Base-by-base conservation (phyloP, 2,113 vertebrate species). In the Eudorcas thomsonii region DNA sequence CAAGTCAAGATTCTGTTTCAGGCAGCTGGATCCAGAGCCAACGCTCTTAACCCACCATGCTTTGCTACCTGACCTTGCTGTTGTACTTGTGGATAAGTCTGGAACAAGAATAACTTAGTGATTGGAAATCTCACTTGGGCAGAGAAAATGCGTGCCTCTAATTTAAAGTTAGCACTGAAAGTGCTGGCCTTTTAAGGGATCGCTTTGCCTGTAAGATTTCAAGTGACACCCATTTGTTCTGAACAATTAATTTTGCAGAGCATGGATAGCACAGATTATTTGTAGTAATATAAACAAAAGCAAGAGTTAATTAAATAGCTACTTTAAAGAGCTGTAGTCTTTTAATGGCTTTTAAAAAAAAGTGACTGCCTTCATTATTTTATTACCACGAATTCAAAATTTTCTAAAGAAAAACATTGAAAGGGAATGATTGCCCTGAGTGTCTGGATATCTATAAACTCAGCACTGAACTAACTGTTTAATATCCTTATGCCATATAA, bases 241-340 rank as follows among this genome's bases (percentile, higher is more conserved):
- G 62, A 96, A 59, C 12, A 5, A 87, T 96, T 89, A 89, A 86
- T 88, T 98, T 94, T 94, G 84, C 23, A 30, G 78, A 86, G 36
- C 21, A 36, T 9, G 28, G 94, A 78, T 48, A 95, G 45, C 33
- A 48, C 55, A 91, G 80, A 91, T 88, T 90, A 94, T 96, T 62
- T 82, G 60, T 78, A 95, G 97, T 91, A 83, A 94, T 91, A 93
- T 62, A 90, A 97, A 86, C 94, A 96, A 93, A 96, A 96, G 94
- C 26, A 86, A 88, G 88, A 95, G 94, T 94, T 98, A 97, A 97
- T 98, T 88, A 90, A 96, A 94, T 88, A 95, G 97, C 86, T 97
- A 96, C 39, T 96, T 95, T 97, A 96, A 93, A 98, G 85, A 96
- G 85, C 81, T 45, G 39, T 64, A 83, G 81, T 89, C 48, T 91